Evolutionary conservation across 2,113 vertebrate species (phyloP), one percentile per base, ranked within the genome.

Genomic region (Nothoprocta pentlandii): DNA sequence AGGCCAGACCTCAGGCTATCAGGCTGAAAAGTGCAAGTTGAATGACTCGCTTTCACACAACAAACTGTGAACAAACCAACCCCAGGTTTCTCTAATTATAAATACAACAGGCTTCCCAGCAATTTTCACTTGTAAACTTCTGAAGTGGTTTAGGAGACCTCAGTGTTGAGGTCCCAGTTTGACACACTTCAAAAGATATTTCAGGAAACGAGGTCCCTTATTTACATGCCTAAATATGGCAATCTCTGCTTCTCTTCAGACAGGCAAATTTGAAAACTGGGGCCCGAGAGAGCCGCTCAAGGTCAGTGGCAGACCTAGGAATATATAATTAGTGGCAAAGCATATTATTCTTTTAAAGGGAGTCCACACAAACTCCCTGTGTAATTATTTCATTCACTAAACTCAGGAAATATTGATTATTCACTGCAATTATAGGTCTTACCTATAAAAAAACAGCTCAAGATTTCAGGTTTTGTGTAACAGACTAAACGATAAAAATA

Each of bases 341-440:
- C 30, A 23, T 34, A 66, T 41, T 81, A 68, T 2, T 93, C 54
- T 79, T 87, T 69, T 42, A 80, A 68, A 68, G 71, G 47, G 22
- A 84, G 49, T 62, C 86, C 88, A 86, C 22, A 7, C 3, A 81
- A 41, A 34, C 22, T 92, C 70, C 70, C 90, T 81, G n/a, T 30
- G 62, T 47, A 86, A 84, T 81, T 68, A 84, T 34, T 70, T 68
- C 39, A 80, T 62, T 89, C 58, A 81, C 62, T n/a, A 41, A 47
- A 64, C 30, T 51, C 69, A 79, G 69, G 47, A 93, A 81, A 87
- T 90, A 93, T 26, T 83, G 82, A 92, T 87, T 89, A 84, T 36
- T 83, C 6, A 6, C 25, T 76, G 58, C 64, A 97, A 68, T 90
- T 75, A 86, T 93, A 92, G 44, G 46, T 30, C 62, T 26, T 76